A percentile compares a stretch with the other conserved stretches of the same genome.
Evolutionary conservation across 2,888 invertebrate genomes (phyloP).

Genomic region (Pristionchus arcanus): DNA sequence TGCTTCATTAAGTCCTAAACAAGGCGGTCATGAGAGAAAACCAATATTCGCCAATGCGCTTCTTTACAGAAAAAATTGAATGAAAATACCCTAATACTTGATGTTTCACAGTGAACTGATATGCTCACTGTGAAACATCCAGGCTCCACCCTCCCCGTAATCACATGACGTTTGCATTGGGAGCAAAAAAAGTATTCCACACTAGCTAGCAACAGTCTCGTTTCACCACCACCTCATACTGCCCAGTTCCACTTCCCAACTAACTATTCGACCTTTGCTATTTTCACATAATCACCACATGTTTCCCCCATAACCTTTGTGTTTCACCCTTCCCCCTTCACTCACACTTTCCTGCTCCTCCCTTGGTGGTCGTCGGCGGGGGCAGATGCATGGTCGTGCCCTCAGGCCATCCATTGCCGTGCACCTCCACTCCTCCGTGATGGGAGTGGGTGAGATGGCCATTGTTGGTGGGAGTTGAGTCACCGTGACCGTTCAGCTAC

Average conservation of each 20-base stretch:
- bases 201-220: too few species aligned
- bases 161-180: too few species aligned
- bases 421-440: not conserved
- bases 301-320: not conserved
- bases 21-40: too few species aligned
- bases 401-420: conserved; percentile 48
- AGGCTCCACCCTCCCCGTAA: too few species aligned
- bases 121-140: too few species aligned
- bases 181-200: too few species aligned
- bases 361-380: not conserved
- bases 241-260: not conserved
- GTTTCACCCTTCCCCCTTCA: not conserved
- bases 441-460: not conserved
- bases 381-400: conserved; percentile 47
- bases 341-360: conserved; percentile 38
- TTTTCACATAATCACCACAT: not conserved
- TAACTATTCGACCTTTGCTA: too few species aligned
- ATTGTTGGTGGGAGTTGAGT: not conserved
- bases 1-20: too few species aligned
- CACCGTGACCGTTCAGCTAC: conserved; percentile 10
- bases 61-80: not conserved
- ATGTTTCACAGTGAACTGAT: not conserved
- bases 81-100: not conserved
- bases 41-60: too few species aligned
- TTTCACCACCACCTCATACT: too few species aligned